Percentiles rank a stretch among this genome's conserved stretches.
These are phyloP conservation scores for Dromas ardeola DNA, from an alignment of 2,113 vertebrate genomes.

Conservation along the genomic window DNA sequence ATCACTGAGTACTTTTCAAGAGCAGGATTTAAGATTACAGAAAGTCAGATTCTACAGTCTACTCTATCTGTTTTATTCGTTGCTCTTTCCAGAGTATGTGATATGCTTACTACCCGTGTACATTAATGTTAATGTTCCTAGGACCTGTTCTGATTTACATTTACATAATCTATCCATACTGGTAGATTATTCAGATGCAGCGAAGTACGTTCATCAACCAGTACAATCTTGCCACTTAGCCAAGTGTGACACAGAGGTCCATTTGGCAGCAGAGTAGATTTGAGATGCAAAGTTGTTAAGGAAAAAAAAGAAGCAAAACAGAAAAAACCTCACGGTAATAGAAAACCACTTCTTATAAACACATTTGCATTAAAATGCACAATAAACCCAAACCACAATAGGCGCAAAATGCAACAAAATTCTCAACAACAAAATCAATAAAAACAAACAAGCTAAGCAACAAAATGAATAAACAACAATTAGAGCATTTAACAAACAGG, in stretches of 20 bases:
- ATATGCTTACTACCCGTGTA: background rate
- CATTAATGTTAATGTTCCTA: background rate
- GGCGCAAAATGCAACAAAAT: slow-evolving; percentile 8
- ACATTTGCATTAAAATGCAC: slow-evolving; percentile 40
- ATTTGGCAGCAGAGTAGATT: background rate
- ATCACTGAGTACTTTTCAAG: background rate
- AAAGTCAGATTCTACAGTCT: background rate
- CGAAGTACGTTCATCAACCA: background rate
- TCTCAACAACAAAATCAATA: slow-evolving; percentile 39
- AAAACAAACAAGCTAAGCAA: slow-evolving; percentile 40
- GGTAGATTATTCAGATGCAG: background rate
- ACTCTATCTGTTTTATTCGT: background rate
- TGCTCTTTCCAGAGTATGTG: background rate
- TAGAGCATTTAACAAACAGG: slow-evolving; percentile 31
- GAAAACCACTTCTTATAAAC: background rate
- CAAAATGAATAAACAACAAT: slow-evolving; percentile 53
- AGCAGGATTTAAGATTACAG: background rate
- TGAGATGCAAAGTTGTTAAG: background rate
- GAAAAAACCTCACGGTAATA: background rate
- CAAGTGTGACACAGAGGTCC: background rate
- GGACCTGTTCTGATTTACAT: background rate
- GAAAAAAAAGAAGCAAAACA: background rate
- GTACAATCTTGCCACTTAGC: background rate
- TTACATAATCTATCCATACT: background rate
- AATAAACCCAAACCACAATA: slow-evolving; percentile 30